Evolutionary conservation across 2,113 vertebrate genomes (phyloP), one percentile per base, ranked within the genome.

Genomic region (Eudorcas thomsonii): DNA sequence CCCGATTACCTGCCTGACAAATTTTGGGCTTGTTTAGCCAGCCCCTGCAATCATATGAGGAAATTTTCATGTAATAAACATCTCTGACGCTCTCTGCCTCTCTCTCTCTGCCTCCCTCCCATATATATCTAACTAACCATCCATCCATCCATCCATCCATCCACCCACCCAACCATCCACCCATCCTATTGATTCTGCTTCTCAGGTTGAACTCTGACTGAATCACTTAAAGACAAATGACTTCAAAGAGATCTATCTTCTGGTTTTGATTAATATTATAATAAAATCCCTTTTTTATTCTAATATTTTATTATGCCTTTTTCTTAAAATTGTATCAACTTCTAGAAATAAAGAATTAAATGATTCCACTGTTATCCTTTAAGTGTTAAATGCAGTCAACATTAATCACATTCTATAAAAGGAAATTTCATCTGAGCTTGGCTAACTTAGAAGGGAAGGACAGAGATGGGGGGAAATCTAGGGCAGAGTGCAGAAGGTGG

Each of bases 401-500:
- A 50, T 54, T 36, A 60, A 55, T 97, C 81, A 90, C 28, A 28
- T 43, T 74, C 57, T 82, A 14, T 26, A 60, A 19, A 90, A 94
- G 19, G 7, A 97, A 71, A 82, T 55, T 85, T 93, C 77, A 57
- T 93, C 50, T 9, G 64, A 92, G 25, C 13, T 90, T 57, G 26
- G 30, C 52, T 95, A 89, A 98, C 95, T 91, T 54, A 95, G 36
- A 19, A 57, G 28, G 23, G 16, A 94, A 94, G 55, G n/a, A 19
- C 7, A 16, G 21, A 62, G n/a, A 59, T 43, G 19, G 28, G 33
- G 23, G 33, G 14, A 25, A 95, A 97, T 60, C 64, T n/a, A 57
- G 88, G 90, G 9, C 90, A 97, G 64, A 97, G 85, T 59, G 57
- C 74, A 74, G n/a, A 90, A 94, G 77, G 54, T 93, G 55, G 48